A percentile compares a stretch with the other conserved stretches of the same genome.
Conservation (phyloP, 1,140 invertebrate genomes). For the Lepidotrigona ventralis region DNA sequence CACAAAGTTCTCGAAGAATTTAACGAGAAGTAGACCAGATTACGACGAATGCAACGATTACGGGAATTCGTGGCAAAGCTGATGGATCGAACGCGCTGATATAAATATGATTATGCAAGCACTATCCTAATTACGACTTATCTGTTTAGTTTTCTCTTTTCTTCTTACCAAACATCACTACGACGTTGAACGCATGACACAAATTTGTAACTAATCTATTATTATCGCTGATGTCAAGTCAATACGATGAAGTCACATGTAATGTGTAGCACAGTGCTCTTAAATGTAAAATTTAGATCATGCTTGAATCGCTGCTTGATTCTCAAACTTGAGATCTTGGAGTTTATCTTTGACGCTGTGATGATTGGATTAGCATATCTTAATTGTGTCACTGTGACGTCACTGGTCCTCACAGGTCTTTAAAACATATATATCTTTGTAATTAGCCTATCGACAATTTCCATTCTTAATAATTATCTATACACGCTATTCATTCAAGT, state of each 20-base stretch:
- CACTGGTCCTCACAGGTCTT: too few species aligned
- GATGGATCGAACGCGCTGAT: background rate
- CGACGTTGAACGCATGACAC: background rate
- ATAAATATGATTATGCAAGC: background rate
- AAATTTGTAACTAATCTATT: constrained; percentile 23
- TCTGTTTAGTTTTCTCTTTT: background rate
- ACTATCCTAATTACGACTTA: constrained; percentile 26
- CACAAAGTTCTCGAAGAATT: background rate
- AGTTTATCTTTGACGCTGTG: background rate
- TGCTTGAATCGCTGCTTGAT: background rate
- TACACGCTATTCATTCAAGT: too few species aligned
- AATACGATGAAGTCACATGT: background rate
- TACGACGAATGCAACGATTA: background rate
- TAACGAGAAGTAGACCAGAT: background rate
- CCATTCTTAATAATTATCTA: too few species aligned
- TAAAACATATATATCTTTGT: too few species aligned
- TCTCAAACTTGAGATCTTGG: background rate
- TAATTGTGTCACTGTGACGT: too few species aligned
- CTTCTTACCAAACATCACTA: too few species aligned
- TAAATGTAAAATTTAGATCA: background rate
- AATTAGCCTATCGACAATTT: too few species aligned
- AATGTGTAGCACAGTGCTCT: background rate
- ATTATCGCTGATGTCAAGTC: constrained; percentile 26
- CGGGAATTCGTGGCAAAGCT: background rate
- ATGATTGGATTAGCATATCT: too few species aligned